phyloP scores from a whole-genome alignment of 2,113 vertebrate genomes.

The Hoplias malabaricus region DNA sequence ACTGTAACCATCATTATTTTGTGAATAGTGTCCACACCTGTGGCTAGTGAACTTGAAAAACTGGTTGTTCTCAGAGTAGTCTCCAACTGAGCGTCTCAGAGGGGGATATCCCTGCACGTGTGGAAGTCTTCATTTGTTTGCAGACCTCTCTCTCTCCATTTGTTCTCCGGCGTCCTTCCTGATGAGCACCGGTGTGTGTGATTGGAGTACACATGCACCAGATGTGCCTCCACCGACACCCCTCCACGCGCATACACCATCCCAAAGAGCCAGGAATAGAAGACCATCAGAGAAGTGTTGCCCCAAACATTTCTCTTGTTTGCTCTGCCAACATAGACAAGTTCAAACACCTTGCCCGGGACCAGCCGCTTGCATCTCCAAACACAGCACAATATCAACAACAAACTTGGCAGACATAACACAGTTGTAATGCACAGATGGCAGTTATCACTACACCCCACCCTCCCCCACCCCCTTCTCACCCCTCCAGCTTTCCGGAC shows the following conservation, averaged over 20 bases:
- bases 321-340: conserved; percentile 6
- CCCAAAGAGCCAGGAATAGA: background rate
- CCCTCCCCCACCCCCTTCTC: background rate
- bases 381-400: conserved; percentile 10
- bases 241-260: background rate
- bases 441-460: background rate
- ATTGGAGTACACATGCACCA: conserved; percentile 26
- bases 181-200: conserved; percentile 10
- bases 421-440: background rate
- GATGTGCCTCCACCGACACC: conserved; percentile 18
- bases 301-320: conserved; percentile 6
- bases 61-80: background rate
- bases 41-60: conserved; percentile 20
- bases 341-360: conserved; percentile 11
- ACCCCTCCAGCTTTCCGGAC: background rate
- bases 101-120: conserved; percentile 46
- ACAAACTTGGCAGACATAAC: background rate
- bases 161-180: conserved; percentile 29
- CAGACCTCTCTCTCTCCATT: conserved; percentile 21
- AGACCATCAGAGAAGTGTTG: background rate
- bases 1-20: background rate
- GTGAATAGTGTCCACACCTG: background rate
- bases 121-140: conserved; percentile 36
- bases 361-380: background rate
- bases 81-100: background rate